phyloP scores from a whole-genome alignment of 2,888 invertebrate genomes.

The Mythimna loreyi region DNA sequence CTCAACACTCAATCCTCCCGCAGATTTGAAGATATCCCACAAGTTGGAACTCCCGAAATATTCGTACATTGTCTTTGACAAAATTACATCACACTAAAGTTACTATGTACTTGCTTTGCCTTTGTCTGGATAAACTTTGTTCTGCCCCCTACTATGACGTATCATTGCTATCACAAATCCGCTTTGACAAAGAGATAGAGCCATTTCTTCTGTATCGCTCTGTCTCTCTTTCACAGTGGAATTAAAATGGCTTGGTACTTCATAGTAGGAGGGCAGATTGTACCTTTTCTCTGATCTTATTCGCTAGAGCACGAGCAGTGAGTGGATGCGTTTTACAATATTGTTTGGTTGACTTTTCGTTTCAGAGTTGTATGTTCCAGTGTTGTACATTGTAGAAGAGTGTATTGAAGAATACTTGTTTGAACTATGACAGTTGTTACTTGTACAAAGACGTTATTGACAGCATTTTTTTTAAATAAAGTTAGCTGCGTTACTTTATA shows the following conservation, averaged over 20 bases:
- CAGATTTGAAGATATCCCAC: conserved; percentile 18
- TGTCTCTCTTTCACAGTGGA: neutral
- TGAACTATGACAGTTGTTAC: neutral
- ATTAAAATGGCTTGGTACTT: neutral
- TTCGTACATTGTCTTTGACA: conserved; percentile 46
- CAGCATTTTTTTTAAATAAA: too few relatives aligned
- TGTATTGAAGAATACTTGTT: neutral
- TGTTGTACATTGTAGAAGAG: conserved; percentile 6
- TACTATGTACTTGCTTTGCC: conserved; percentile 33
- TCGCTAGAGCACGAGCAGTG: conserved; percentile 23
- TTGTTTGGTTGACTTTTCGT: conserved; percentile 20
- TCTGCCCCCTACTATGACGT: neutral
- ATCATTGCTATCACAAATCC: neutral
- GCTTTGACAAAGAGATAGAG: neutral
- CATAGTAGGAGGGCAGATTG: conserved; percentile 22
- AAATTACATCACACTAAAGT: conserved; percentile 39
- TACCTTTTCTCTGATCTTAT: conserved; percentile 44
- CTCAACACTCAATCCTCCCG: neutral
- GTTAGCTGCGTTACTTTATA: too few relatives aligned
- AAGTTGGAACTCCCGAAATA: conserved; percentile 36
- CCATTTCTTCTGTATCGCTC: neutral
- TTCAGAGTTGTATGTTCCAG: neutral
- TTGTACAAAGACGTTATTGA: neutral
- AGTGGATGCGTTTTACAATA: conserved; percentile 36
- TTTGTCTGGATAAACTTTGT: conserved; percentile 44